A percentile compares a stretch with the other conserved stretches of the same genome.
Evolutionary conservation across 2,797 vertebrate genomes (phyloP).

Genomic region (Mallotus villosus): DNA sequence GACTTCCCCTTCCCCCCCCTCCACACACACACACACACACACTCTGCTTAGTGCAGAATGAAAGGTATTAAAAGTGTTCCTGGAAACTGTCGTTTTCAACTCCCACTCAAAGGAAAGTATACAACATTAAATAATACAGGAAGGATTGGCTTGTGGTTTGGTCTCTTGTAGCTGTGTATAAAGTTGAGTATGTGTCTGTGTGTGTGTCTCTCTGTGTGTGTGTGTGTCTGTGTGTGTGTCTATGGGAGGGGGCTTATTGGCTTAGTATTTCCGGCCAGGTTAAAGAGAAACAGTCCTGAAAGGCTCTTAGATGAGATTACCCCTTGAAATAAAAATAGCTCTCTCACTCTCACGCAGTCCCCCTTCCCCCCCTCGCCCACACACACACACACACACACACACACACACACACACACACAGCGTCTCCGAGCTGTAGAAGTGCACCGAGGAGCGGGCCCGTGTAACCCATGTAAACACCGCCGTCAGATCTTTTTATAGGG

Average conservation of each 20-base stretch:
- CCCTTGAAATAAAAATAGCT: slow-evolving; percentile 92
- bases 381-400: slow-evolving; percentile 11
- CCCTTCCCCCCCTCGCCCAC: slow-evolving; percentile 30
- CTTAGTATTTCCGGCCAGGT: slow-evolving; percentile 93
- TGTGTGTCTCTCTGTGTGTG: slow-evolving; percentile 25
- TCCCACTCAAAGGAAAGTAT: slow-evolving; percentile 36
- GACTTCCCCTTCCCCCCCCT: not conserved
- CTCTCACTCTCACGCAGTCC: slow-evolving; percentile 64
- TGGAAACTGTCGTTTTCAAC: slow-evolving; percentile 47
- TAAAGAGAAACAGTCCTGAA: slow-evolving; percentile 88
- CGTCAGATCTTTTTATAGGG: slow-evolving; percentile 52
- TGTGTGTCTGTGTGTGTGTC: slow-evolving; percentile 17
- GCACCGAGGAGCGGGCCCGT: slow-evolving; percentile 65
- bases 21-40: not conserved
- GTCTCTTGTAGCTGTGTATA: slow-evolving; percentile 19
- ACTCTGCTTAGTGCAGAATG: slow-evolving; percentile 2
- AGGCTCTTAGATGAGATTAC: slow-evolving; percentile 94
- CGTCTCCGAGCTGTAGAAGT: slow-evolving; percentile 40
- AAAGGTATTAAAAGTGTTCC: slow-evolving; percentile 38
- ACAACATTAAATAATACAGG: slow-evolving; percentile 68
- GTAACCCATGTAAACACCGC: slow-evolving; percentile 46
- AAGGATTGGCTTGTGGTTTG: slow-evolving; percentile 40
- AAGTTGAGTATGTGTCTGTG: not conserved
- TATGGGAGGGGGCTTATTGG: slow-evolving; percentile 80
- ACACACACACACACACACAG: slow-evolving; percentile 26